These are phyloP conservation scores for Agrenia bidenticulata DNA, from an alignment of 2,888 invertebrate genomes.

Conservation along the genomic window DNA sequence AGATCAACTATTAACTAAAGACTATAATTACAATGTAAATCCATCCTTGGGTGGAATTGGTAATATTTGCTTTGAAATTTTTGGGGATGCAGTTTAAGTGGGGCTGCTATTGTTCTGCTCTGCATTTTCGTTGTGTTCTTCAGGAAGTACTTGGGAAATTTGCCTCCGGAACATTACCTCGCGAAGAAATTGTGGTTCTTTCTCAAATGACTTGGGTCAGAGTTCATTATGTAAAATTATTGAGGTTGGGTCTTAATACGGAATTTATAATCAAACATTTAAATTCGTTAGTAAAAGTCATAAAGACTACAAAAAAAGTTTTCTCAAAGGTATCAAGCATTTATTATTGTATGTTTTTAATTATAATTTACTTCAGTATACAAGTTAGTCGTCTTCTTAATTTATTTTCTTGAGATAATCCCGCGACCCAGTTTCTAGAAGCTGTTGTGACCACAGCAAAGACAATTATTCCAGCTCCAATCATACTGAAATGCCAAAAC, in stretches of 20 bases:
- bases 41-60: neutral
- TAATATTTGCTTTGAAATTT: too few species aligned
- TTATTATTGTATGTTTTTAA: too few species aligned
- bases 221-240: too few species aligned
- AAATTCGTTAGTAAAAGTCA: too few species aligned
- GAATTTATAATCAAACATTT: too few species aligned
- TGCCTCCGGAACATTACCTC: slow-evolving; percentile 20
- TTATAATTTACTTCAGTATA: slow-evolving; percentile 11
- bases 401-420: slow-evolving; percentile 19
- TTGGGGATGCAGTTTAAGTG: slow-evolving; percentile 38
- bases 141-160: slow-evolving; percentile 38
- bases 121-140: slow-evolving; percentile 39
- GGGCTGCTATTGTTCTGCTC: slow-evolving; percentile 40
- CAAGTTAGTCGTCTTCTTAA: slow-evolving; percentile 12
- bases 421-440: slow-evolving; percentile 25
- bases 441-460: slow-evolving; percentile 30
- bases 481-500: slow-evolving; percentile 15
- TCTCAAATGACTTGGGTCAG: neutral
- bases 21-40: neutral
- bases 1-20: neutral
- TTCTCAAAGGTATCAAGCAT: too few species aligned
- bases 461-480: slow-evolving; percentile 30
- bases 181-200: neutral
- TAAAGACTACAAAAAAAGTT: too few species aligned
- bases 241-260: too few species aligned